Evolutionary conservation across 2,888 invertebrate species (phyloP), one percentile per base, ranked within the genome.

Genomic region (Acleris emargana): DNA sequence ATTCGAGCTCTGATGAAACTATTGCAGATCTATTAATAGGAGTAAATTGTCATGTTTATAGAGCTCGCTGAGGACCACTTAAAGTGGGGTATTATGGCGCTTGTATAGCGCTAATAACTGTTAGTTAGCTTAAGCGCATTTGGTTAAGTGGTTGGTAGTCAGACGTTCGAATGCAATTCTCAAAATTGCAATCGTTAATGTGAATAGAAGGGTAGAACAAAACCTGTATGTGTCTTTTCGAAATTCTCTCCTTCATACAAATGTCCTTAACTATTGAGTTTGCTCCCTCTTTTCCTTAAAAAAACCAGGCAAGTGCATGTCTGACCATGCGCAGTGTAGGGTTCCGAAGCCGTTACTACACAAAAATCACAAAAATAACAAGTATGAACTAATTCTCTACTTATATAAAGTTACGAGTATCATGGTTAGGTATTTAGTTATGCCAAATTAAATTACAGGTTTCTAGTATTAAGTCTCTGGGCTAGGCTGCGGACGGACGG

Each of bases 1-100:
- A 81, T 81, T 80, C 78, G 76, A 69, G 64, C 64, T 55, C 64
- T 67, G 64, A 67, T 59, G 55, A 57, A 66, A 66, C 59, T 43
- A 54, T 57, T 66, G 49, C 54, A 49, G 49, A 49, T 64, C 60
- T 66, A 66, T 66, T 60, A 66, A 66, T 66, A 66, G 60, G 47
- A 60, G 50, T 60, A 60, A 60, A 60, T 60, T 66, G 64, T 66
- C 60, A 66, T 66, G 64, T 66, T 66, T 66, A 55, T 60, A 55
- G 47, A 32, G 18, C 58, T 49, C 25, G 22, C 49, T 58, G 58
- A 49, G 42, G 45, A 50, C 54, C 64, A 54, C 64, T 64, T 64
- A 66, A 47, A 49, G 58, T 58, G 64, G 54, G 38, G 54, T 60
- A 59, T 59, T 64, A 59, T 59, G 47, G 59, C 42, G 54, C 45